phyloP scores from a whole-genome alignment of 2,888 invertebrate genomes.

The Lasioglossum vierecki region DNA sequence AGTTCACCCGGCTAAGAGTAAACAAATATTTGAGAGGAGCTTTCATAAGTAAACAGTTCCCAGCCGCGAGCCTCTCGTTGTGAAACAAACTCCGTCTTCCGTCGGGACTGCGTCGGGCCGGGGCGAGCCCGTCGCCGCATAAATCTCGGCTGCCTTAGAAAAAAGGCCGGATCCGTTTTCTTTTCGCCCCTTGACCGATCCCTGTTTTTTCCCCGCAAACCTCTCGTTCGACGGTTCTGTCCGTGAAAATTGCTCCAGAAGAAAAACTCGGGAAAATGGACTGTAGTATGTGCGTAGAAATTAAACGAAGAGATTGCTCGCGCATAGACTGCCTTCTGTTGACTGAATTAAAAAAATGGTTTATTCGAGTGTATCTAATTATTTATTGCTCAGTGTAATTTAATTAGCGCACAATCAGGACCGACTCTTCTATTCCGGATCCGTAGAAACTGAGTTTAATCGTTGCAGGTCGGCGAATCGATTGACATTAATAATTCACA shows the following conservation, averaged over 20 bases:
- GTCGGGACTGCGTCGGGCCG: neutral
- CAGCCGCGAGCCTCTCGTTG: slow-evolving; percentile 52
- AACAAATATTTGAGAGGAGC: slow-evolving; percentile 66
- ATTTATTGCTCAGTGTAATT: neutral
- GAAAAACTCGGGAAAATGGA: neutral
- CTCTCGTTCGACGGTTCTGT: neutral
- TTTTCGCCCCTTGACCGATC: neutral
- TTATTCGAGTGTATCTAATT: too few relatives aligned
- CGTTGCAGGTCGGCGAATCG: neutral
- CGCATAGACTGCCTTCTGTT: too few relatives aligned
- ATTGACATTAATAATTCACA: neutral
- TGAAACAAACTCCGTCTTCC: slow-evolving; percentile 49
- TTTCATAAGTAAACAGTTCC: slow-evolving; percentile 60
- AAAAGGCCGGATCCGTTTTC: neutral
- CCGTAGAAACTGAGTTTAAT: neutral
- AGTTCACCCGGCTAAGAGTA: slow-evolving; percentile 61
- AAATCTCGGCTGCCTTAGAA: slow-evolving; percentile 13
- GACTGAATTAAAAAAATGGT: too few relatives aligned
- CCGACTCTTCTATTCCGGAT: neutral
- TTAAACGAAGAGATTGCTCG: neutral
- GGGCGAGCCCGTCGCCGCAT: slow-evolving; percentile 1
- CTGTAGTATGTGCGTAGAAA: neutral
- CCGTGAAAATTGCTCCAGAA: neutral
- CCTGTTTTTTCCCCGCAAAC: neutral
- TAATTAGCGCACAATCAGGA: neutral